Evolutionary conservation across 1,140 invertebrate genomes (phyloP).

Genomic region (Pseudobourletiella spinata): DNA sequence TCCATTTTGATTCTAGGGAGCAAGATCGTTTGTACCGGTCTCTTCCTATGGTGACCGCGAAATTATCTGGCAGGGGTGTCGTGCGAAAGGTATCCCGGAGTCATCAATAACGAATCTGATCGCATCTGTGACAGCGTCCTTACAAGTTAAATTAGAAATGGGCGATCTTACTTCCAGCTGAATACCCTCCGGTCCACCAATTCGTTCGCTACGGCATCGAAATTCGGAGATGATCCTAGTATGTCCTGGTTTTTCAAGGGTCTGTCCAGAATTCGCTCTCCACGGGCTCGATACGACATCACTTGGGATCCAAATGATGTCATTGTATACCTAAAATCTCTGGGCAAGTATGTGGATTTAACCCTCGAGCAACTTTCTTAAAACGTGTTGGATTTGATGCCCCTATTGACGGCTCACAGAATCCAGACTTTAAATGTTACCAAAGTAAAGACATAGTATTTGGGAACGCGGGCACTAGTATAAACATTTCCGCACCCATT

Average conservation of each 20-base stretch:
- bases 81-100: not conserved
- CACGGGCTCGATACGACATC: not conserved
- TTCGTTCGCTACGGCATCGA: not conserved
- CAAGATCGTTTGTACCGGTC: not conserved
- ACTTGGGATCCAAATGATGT: slow-evolving; percentile 16
- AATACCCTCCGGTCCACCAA: slow-evolving; percentile 5
- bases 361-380: slow-evolving; percentile 8
- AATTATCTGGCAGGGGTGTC: not conserved
- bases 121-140: not conserved
- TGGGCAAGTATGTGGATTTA: not conserved
- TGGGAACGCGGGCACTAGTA: no score
- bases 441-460: no score
- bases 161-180: slow-evolving; percentile 10
- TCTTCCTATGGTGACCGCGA: not conserved
- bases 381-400: slow-evolving; percentile 14
- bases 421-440: slow-evolving; percentile 25
- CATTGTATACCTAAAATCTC: slow-evolving; percentile 2
- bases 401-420: slow-evolving; percentile 12
- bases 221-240: slow-evolving; percentile 6
- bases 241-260: slow-evolving; percentile 9
- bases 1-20: not conserved
- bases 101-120: not conserved
- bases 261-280: not conserved
- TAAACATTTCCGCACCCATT: no score
- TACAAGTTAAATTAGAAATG: not conserved